Evolutionary conservation across 2,888 invertebrate species (phyloP).

Genomic region (Steinernema hermaphroditum): DNA sequence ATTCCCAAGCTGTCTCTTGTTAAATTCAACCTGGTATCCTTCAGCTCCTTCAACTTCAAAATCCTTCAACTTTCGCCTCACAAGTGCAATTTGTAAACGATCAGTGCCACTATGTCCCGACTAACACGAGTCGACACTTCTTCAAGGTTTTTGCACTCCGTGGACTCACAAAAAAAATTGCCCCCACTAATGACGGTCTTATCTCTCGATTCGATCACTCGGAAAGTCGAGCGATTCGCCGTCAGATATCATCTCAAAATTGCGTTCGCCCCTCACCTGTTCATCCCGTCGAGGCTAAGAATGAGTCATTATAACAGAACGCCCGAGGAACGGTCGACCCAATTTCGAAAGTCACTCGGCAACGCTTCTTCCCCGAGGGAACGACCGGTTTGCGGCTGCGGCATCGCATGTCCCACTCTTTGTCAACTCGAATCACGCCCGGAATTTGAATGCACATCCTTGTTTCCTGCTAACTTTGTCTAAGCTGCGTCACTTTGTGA

Average conservation of each 20-base stretch:
- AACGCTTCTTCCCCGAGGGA: background rate
- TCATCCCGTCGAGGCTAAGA: background rate
- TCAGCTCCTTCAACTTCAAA: too few relatives aligned
- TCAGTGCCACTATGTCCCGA: too few relatives aligned
- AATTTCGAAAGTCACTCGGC: slow-evolving; percentile 25
- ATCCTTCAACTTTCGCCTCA: too few relatives aligned
- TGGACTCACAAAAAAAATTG: background rate
- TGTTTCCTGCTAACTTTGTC: too few relatives aligned
- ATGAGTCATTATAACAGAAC: slow-evolving; percentile 9
- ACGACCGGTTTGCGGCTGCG: background rate
- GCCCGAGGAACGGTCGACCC: slow-evolving; percentile 18
- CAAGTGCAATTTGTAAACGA: too few relatives aligned
- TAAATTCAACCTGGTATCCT: too few relatives aligned
- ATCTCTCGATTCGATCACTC: background rate
- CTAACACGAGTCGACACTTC: too few relatives aligned
- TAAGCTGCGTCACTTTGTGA: too few relatives aligned
- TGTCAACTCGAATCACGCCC: background rate
- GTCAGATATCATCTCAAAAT: background rate
- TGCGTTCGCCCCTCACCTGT: slow-evolving; percentile 6
- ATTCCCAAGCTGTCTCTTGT: too few relatives aligned
- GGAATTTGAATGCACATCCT: background rate
- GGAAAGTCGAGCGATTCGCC: background rate
- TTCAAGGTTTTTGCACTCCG: too few relatives aligned
- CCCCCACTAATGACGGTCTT: slow-evolving; percentile 10
- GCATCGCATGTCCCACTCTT: slow-evolving; percentile 3